Conservation (phyloP, 2,888 invertebrate genomes). For the Gerris lacustris region DNA sequence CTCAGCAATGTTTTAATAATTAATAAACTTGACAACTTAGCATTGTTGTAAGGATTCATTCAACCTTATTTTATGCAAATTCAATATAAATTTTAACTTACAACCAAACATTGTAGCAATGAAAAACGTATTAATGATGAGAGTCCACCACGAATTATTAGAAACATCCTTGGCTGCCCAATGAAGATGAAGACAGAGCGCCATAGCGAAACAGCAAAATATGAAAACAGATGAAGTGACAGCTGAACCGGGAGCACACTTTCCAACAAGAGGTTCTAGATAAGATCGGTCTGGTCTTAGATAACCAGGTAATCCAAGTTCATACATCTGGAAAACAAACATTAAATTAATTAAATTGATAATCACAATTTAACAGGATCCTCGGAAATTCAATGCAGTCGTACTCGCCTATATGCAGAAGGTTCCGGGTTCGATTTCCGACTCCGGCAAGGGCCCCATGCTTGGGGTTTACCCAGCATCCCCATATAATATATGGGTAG, state of each 20-base stretch:
- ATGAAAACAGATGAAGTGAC: conserved; percentile 59
- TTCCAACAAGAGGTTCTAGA: conserved; percentile 58
- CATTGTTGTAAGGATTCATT: too few relatives aligned
- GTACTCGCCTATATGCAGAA: too few relatives aligned
- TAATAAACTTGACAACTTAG: too few relatives aligned
- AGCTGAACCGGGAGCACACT: conserved; percentile 62
- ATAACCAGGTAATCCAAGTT: conserved; percentile 47
- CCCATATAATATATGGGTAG: too few relatives aligned
- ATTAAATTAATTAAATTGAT: background rate
- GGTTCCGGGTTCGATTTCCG: too few relatives aligned
- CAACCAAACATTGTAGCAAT: conserved; percentile 51
- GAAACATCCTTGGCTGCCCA: conserved; percentile 43
- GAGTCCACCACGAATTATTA: conserved; percentile 52
- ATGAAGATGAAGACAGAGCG: conserved; percentile 52
- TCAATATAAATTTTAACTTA: conserved; percentile 37
- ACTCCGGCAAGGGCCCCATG: too few relatives aligned
- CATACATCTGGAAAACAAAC: background rate
- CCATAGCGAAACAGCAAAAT: conserved; percentile 53
- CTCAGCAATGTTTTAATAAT: too few relatives aligned
- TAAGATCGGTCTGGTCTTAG: conserved; percentile 51
- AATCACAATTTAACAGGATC: background rate
- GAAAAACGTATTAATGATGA: conserved; percentile 50
- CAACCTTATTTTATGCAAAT: too few relatives aligned
- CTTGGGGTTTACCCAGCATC: too few relatives aligned
- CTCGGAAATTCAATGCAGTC: too few relatives aligned